Percentiles rank a stretch among this genome's conserved stretches.
phyloP scores from a whole-genome alignment of 1,140 invertebrate genomes.

The Penaeus vannamei region DNA sequence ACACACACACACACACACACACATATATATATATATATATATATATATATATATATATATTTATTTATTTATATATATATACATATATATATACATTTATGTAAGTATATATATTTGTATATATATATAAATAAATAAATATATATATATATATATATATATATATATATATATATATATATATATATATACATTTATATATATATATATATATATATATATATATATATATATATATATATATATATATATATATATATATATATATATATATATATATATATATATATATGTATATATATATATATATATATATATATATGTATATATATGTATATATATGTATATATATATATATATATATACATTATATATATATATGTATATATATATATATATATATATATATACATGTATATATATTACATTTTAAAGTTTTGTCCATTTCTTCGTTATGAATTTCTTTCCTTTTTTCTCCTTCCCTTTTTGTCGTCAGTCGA shows the following conservation, averaged over 20 bases:
- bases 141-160: background rate
- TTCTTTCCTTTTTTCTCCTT: background rate
- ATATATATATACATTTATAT: constrained; percentile 31
- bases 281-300: background rate
- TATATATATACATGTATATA: constrained; percentile 18
- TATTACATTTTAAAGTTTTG: background rate
- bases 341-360: constrained; percentile 4
- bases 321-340: background rate
- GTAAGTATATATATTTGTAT: background rate
- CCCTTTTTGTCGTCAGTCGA: background rate
- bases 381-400: constrained; percentile 20
- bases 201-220: constrained; percentile 15
- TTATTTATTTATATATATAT: no score
- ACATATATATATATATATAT: no score
- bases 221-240: constrained; percentile 31
- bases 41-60: no score
- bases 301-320: background rate
- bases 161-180: constrained; percentile 3
- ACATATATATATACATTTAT: no score
- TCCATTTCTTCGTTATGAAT: no score
- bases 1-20: no score
- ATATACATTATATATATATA: constrained; percentile 29
- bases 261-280: background rate
- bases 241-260: constrained; percentile 19
- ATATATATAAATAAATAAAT: background rate